phyloP scores from a whole-genome alignment of 2,113 vertebrate species.

The Mormyrus lacerda region DNA sequence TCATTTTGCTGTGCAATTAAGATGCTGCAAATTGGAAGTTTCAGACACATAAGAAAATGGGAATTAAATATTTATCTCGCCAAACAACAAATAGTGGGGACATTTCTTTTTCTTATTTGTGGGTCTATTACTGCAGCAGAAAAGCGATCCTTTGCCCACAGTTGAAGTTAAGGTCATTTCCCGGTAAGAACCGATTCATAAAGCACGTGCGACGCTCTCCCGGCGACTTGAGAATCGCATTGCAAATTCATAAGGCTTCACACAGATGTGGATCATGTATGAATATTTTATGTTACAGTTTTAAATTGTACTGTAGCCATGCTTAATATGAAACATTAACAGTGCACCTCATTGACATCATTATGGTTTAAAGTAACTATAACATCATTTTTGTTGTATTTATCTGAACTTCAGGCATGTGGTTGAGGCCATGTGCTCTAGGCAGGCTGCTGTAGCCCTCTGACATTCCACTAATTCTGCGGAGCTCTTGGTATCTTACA shows the following conservation, averaged over 20 bases:
- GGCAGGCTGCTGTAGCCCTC: background rate
- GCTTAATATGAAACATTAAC: background rate
- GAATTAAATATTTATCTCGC: background rate
- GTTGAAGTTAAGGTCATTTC: background rate
- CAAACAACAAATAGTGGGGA: background rate
- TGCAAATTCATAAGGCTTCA: background rate
- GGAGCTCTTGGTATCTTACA: background rate
- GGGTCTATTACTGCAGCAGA: background rate
- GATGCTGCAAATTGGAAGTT: background rate
- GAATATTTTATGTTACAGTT: background rate
- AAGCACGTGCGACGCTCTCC: background rate
- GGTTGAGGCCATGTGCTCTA: background rate
- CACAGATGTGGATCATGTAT: background rate
- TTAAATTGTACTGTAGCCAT: background rate
- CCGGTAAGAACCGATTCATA: background rate
- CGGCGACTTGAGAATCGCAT: background rate
- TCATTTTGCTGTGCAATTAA: slow-evolving; percentile 10
- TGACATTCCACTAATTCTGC: background rate
- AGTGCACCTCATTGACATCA: background rate
- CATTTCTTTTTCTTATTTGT: background rate
- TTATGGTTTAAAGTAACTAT: background rate
- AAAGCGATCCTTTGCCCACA: background rate
- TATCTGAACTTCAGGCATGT: background rate
- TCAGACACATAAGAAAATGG: background rate
- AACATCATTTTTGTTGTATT: background rate